Evolutionary conservation across 2,113 vertebrate species (phyloP).

Genomic region (Gymnarchus niloticus): DNA sequence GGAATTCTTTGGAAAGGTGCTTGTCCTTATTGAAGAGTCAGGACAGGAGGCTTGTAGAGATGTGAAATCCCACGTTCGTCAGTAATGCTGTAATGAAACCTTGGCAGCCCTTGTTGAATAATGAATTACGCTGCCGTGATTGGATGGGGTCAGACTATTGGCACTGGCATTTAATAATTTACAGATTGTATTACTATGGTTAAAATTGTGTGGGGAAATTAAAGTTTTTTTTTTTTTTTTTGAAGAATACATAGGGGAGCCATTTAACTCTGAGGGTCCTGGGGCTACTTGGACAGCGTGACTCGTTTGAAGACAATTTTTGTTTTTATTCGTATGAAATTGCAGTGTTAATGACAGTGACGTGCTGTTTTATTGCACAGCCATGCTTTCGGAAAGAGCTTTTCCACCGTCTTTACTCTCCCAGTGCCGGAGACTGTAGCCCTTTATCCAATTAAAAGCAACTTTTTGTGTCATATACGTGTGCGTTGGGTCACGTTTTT

Average conservation of each 20-base stretch:
- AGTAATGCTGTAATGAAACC: slow-evolving; percentile 57
- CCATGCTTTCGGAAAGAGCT: neutral
- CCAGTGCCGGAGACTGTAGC: neutral
- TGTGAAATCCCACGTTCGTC: slow-evolving; percentile 51
- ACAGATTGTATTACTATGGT: slow-evolving; percentile 57
- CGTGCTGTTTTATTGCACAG: neutral
- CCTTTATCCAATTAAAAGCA: neutral
- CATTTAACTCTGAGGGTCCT: slow-evolving; percentile 2
- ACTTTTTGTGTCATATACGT: neutral
- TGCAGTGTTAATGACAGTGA: too few relatives aligned
- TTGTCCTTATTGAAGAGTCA: slow-evolving; percentile 33
- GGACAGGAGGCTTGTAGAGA: slow-evolving; percentile 38
- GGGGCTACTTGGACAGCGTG: neutral
- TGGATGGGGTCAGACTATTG: slow-evolving; percentile 62
- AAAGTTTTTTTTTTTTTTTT: slow-evolving; percentile 30
- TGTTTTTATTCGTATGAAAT: neutral
- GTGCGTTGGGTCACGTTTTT: neutral
- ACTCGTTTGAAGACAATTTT: neutral
- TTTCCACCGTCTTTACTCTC: neutral
- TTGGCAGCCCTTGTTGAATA: slow-evolving; percentile 60
- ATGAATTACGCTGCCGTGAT: slow-evolving; percentile 61
- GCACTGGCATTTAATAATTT: slow-evolving; percentile 62
- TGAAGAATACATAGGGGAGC: slow-evolving; percentile 4
- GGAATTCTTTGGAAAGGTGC: slow-evolving; percentile 36
- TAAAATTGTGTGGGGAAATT: slow-evolving; percentile 51